Evolutionary conservation across 2,797 vertebrate genomes (phyloP).

Genomic region (Uromys caudimaculatus): DNA sequence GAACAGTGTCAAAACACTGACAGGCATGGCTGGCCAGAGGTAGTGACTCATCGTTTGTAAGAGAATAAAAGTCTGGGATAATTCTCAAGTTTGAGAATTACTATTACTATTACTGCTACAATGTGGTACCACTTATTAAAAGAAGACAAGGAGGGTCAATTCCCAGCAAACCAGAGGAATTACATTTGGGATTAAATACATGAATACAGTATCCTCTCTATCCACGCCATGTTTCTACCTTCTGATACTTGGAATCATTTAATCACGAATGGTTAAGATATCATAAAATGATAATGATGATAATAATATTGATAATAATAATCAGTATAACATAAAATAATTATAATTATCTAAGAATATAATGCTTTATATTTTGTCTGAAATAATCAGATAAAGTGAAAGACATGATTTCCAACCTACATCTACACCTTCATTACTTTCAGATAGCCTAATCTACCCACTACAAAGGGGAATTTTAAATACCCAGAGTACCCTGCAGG

Average conservation of each 20-base stretch:
- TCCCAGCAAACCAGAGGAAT: neutral
- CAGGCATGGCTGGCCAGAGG: neutral
- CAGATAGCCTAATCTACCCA: neutral
- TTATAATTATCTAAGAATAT: neutral
- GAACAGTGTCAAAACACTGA: neutral
- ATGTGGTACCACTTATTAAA: neutral
- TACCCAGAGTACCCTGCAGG: neutral
- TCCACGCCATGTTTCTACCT: neutral
- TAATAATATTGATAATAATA: neutral
- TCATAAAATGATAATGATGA: neutral
- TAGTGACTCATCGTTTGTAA: neutral
- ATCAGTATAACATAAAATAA: neutral
- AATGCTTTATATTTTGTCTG: neutral
- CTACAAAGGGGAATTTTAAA: neutral
- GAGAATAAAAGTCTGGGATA: neutral
- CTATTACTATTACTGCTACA: neutral
- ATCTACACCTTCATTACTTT: neutral
- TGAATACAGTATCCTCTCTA: neutral
- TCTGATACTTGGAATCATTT: neutral
- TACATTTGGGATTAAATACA: neutral
- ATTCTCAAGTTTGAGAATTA: neutral
- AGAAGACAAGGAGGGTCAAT: neutral
- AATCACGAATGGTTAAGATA: conserved; percentile 20
- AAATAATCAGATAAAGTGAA: conserved; percentile 25
- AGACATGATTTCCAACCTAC: neutral